Conservation (phyloP, 1,140 invertebrate species). For the Pararge aegeria region DNA sequence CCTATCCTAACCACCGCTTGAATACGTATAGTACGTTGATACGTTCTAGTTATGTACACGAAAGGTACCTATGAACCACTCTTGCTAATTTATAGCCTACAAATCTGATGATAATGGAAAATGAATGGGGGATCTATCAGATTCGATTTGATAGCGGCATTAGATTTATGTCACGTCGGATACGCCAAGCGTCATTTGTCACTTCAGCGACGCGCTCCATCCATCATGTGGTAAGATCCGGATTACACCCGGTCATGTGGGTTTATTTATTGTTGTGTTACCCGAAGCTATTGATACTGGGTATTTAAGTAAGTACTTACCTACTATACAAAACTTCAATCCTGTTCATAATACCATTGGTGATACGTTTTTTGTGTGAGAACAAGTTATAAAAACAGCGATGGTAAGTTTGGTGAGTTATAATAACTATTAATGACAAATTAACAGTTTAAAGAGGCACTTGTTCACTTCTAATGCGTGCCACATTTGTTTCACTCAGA, state of each 20-base stretch:
- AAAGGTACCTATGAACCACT: neutral
- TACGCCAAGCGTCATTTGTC: slow-evolving; percentile 23
- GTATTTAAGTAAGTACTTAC: neutral
- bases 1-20: too few relatives aligned
- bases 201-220: slow-evolving; percentile 18
- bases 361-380: too few relatives aligned
- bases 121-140: slow-evolving; percentile 30
- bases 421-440: too few relatives aligned
- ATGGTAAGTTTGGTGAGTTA: too few relatives aligned
- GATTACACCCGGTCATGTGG: neutral
- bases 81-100: slow-evolving; percentile 15
- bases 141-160: slow-evolving; percentile 23
- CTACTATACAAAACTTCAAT: too few relatives aligned
- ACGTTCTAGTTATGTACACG: too few relatives aligned
- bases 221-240: slow-evolving; percentile 19
- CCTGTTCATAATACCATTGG: too few relatives aligned
- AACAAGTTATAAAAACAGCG: too few relatives aligned
- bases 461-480: too few relatives aligned
- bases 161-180: slow-evolving; percentile 28
- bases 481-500: too few relatives aligned
- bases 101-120: slow-evolving; percentile 24
- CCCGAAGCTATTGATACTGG: neutral
- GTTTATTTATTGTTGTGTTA: slow-evolving; percentile 2
- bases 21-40: too few relatives aligned
- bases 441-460: too few relatives aligned